phyloP scores from a whole-genome alignment of 2,113 vertebrate species.

The Capreolus pygargus region DNA sequence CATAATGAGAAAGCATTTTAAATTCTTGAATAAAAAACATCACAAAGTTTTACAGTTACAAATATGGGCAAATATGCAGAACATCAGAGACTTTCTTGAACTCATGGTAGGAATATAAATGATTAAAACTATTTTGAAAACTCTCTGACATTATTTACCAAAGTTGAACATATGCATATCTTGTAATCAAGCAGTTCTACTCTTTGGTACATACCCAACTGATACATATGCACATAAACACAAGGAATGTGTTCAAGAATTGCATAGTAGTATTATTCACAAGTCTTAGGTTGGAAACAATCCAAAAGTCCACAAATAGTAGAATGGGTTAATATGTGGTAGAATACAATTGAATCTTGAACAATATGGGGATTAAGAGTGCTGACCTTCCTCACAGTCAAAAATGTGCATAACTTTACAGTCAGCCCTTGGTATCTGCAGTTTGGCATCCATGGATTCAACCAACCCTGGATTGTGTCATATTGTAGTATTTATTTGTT shows the following conservation, averaged over 20 bases:
- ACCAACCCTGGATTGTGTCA: not conserved
- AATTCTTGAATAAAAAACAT: slow-evolving; percentile 8
- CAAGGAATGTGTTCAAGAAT: not conserved
- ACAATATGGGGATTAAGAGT: not conserved
- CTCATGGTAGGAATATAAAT: not conserved
- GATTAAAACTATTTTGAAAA: not conserved
- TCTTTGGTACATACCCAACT: not conserved
- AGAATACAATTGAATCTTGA: not conserved
- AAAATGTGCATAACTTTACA: not conserved
- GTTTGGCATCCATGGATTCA: not conserved
- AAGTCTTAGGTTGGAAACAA: not conserved
- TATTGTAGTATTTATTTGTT: not conserved
- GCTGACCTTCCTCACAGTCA: not conserved
- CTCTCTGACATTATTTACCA: not conserved
- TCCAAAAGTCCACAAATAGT: not conserved
- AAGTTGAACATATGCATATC: not conserved
- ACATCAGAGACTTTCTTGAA: not conserved
- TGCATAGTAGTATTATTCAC: not conserved
- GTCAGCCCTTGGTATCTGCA: not conserved
- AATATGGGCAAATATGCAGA: not conserved
- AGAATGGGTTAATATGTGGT: not conserved
- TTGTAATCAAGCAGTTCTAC: not conserved
- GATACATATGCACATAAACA: not conserved
- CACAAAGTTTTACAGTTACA: not conserved
- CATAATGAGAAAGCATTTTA: not conserved